These are phyloP conservation scores for Anolis sagrei DNA, from an alignment of 2,113 vertebrate species.

Conservation along the genomic window DNA sequence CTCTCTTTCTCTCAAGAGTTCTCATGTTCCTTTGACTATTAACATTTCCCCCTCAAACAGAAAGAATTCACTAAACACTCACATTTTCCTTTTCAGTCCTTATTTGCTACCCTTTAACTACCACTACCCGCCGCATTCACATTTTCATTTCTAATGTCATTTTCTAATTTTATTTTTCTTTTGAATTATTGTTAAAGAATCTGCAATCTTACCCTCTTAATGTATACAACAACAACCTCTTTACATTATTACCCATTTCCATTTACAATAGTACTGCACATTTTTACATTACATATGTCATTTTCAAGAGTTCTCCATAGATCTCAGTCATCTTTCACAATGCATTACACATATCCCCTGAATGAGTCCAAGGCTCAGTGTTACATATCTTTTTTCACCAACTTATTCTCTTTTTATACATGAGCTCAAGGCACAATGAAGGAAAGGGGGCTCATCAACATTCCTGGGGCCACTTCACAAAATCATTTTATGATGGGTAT, in stretches of 20 bases:
- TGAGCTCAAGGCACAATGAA: neutral
- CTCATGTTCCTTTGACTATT: neutral
- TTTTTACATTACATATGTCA: neutral
- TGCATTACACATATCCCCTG: neutral
- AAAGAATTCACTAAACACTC: neutral
- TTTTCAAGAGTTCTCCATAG: constrained; percentile 23
- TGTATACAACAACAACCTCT: neutral
- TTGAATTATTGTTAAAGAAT: neutral
- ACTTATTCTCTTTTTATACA: neutral
- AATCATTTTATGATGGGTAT: constrained; percentile 6
- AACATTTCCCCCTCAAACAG: neutral
- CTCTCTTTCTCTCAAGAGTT: neutral
- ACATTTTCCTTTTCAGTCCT: neutral
- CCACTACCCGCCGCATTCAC: neutral
- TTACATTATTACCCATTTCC: neutral
- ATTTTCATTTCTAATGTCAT: neutral
- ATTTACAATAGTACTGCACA: neutral
- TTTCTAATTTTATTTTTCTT: neutral
- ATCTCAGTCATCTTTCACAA: constrained; percentile 10
- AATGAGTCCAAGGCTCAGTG: neutral
- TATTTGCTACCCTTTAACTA: neutral
- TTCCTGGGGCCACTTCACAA: neutral
- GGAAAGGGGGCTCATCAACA: constrained; percentile 4
- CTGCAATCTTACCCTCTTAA: neutral
- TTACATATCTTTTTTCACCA: neutral